Base-by-base conservation (phyloP, 2,888 invertebrate genomes). In the Callinectes sapidus region DNA sequence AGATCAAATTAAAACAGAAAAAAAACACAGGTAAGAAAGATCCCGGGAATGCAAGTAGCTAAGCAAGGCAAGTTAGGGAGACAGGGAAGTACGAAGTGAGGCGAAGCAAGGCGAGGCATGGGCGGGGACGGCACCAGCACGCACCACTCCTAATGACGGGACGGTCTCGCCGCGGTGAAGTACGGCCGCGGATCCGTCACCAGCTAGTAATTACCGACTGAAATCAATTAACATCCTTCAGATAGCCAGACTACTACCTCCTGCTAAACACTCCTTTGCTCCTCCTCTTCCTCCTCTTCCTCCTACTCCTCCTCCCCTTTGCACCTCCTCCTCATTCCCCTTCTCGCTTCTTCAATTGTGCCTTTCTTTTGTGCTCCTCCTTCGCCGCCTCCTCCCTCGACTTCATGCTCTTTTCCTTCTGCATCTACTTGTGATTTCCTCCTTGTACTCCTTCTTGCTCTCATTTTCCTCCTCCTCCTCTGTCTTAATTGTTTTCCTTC, bases 221-320 rank as follows among this genome's bases (percentile, higher is more conserved):
- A 71, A 71, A 71, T 71, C 71, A 71, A 71, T 71, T 71, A 71
- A 71, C 71, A 71, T 71, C 71, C 71, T 71, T 28, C 71, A 71
- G 71, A 71, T 71, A 71, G n/a, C 71, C 13, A 71, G 71, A 71
- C 28, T 28, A 13, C 81, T 10, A 32, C 16, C 35, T 81, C 16
- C 81, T 77, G 23, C 28, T 71, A 28, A n/a, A 28, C 71, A 10
- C 23, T 71, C 71, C n/a, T 35, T 0, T 35, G 13, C 16, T 81
- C 81, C 35, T 35, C 16, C 35, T 81, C 32, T 35, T 35, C 2
- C 28, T 77, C 13, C 28, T 77, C 28, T 10, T 77, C 10, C 28
- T 28, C 28, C 71, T 77, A 10, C 71, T 77, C 71, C 13, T 28
- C 5, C 10, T 77, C 28, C 28, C 13, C 28, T 32, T 77, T 3